Base-by-base conservation (phyloP, 2,113 vertebrate genomes). In the Tamias sibiricus region DNA sequence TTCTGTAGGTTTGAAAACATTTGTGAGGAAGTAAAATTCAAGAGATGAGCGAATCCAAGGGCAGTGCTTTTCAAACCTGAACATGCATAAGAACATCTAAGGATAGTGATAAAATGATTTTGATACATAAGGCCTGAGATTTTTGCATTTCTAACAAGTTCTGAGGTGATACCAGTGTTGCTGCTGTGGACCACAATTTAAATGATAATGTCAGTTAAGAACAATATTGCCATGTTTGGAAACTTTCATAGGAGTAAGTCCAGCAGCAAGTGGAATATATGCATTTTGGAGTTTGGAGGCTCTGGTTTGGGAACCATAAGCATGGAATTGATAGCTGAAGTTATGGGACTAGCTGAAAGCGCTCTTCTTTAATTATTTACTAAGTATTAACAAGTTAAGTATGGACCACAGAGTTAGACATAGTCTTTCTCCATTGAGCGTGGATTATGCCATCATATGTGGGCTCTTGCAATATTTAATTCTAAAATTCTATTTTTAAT, bases 401-500 rank as follows among this genome's bases (percentile, higher is more conserved):
- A n/a, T 69, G 79, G 69, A 95, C 79, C 44, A 75, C 30, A 85
- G 69, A 66, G 75, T 26, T 17, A 90, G 79, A 86, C 1, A 66
- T 42, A 52, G 54, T 54, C 40, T 83, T 84, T 32, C 17, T 94
- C 40, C 74, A 24, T 17, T 47, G 69, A 96, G 64, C 57, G 35
- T 4, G 19, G 97, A 90, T 93, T 92, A 87, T 71, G 28, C 44
- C 66, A 49, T 90, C 66, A 75, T 40, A 16, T 79, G 20, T 44
- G 79, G 64, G 87, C 12, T 84, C 57, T 93, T 81, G 49, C 0
- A 69, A 91, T 83, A 54, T 90, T 94, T 93, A 89, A 95, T 95
- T 95, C 92, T 95, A 95, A 95, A 97, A 84, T 86, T 98, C 68
- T 92, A 92, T 96, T 97, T 97, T 94, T 98, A 97, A 94, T 97